Conservation (phyloP, 2,888 invertebrate species). For the Xanthorhoe spadicearia region DNA sequence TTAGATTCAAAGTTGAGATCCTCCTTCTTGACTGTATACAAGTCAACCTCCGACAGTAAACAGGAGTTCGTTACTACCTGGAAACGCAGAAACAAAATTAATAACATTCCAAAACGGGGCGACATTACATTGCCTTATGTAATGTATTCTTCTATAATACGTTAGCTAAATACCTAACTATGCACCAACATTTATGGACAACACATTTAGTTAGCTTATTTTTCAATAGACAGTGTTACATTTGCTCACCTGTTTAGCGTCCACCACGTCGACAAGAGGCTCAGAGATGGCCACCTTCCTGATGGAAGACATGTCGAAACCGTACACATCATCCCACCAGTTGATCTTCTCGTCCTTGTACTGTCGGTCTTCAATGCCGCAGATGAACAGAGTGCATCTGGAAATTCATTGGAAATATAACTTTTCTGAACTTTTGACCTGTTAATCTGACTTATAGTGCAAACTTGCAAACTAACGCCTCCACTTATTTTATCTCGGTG, state of each 20-base stretch:
- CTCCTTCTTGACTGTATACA: conserved; percentile 98
- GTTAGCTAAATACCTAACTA: too few relatives aligned
- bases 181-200: too few relatives aligned
- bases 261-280: conserved; percentile 99
- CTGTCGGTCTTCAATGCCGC: conserved; percentile 97
- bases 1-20: conserved; percentile 97
- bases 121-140: too few relatives aligned
- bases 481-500: too few relatives aligned
- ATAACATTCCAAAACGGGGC: too few relatives aligned
- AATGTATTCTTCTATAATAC: too few relatives aligned
- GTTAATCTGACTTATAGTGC: too few relatives aligned
- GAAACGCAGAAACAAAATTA: conserved; percentile 41
- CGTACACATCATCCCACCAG: conserved; percentile 99
- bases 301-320: conserved; percentile 99
- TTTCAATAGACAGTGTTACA: too few relatives aligned
- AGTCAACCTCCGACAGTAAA: conserved; percentile 98
- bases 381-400: conserved; percentile 96
- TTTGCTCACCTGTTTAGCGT: conserved; percentile 92
- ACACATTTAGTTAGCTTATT: too few relatives aligned
- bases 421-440: too few relatives aligned
- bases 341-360: conserved; percentile 99
- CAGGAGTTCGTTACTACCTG: conserved; percentile 97
- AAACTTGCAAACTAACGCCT: too few relatives aligned
- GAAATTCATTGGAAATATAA: conserved; percentile 3
- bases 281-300: conserved; percentile 99